phyloP scores from a whole-genome alignment of 2,113 vertebrate species.

The Rhineura floridana region DNA sequence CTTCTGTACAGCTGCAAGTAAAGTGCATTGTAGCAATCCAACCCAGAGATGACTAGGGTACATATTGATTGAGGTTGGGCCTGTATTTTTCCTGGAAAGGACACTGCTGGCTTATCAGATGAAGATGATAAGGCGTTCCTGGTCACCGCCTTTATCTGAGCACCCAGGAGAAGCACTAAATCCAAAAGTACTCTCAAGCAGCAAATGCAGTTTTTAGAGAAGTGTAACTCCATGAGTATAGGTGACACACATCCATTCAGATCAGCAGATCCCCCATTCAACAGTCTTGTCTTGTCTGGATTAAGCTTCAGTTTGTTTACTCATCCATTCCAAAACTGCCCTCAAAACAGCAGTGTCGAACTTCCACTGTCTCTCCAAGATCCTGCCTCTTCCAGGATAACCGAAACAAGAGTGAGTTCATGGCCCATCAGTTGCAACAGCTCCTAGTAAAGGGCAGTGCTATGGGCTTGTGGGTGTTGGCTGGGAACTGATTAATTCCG shows the following conservation, averaged over 20 bases:
- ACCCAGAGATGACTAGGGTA: not conserved
- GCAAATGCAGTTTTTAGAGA: not conserved
- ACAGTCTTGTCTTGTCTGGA: not conserved
- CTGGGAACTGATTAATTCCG: too few relatives aligned
- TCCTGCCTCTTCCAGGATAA: too few relatives aligned
- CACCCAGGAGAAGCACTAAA: not conserved
- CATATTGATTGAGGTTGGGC: not conserved
- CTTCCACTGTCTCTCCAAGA: too few relatives aligned
- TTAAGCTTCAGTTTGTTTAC: not conserved
- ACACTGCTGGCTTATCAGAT: not conserved
- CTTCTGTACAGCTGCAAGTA: too few relatives aligned
- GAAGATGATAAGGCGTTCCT: not conserved
- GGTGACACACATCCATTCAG: too few relatives aligned
- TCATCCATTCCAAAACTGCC: too few relatives aligned
- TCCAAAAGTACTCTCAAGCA: not conserved
- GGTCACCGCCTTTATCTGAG: not conserved
- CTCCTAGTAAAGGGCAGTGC: not conserved
- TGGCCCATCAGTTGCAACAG: not conserved
- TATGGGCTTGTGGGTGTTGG: too few relatives aligned
- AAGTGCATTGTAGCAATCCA: too few relatives aligned
- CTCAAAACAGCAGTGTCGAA: too few relatives aligned
- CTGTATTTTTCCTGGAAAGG: not conserved
- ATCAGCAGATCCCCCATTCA: too few relatives aligned
- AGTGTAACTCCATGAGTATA: not conserved
- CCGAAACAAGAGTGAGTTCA: too few relatives aligned